These are phyloP conservation scores for Novumbra hubbsi DNA, from an alignment of 2,797 vertebrate genomes.

Conservation along the genomic window DNA sequence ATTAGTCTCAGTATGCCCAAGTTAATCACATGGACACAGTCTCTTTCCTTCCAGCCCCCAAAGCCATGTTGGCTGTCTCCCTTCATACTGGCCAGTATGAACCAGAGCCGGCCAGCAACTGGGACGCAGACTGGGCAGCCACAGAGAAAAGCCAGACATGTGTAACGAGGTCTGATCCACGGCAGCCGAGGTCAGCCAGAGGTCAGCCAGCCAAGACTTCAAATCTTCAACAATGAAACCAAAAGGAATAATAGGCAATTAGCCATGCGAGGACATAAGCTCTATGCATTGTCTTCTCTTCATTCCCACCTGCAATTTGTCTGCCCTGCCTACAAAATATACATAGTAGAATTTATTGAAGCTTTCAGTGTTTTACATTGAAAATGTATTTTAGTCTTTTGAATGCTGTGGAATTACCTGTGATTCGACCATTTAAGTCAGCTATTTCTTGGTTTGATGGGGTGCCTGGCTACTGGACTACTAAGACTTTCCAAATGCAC, in stretches of 20 bases:
- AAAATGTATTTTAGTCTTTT: constrained; percentile 25
- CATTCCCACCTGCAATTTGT: constrained; percentile 5
- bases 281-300: constrained; percentile 8
- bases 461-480: background rate
- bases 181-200: constrained; percentile 28
- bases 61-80: constrained; percentile 8
- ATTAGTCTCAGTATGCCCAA: constrained; percentile 33
- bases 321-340: constrained; percentile 17
- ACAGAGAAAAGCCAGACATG: constrained; percentile 20
- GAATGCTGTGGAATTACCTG: background rate
- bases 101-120: constrained; percentile 17
- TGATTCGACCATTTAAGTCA: background rate
- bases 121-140: constrained; percentile 13
- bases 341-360: constrained; percentile 29
- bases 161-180: constrained; percentile 50
- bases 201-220: constrained; percentile 21
- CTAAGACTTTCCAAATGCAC: constrained; percentile 17
- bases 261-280: constrained; percentile 24
- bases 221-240: constrained; percentile 32
- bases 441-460: constrained; percentile 1
- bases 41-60: constrained; percentile 22
- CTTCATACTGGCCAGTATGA: constrained; percentile 22
- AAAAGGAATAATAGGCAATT: constrained; percentile 51
- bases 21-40: constrained; percentile 52
- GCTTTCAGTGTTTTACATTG: constrained; percentile 35